These are phyloP conservation scores for Sparidentex hasta DNA, from an alignment of 2,797 vertebrate genomes.

Conservation along the genomic window DNA sequence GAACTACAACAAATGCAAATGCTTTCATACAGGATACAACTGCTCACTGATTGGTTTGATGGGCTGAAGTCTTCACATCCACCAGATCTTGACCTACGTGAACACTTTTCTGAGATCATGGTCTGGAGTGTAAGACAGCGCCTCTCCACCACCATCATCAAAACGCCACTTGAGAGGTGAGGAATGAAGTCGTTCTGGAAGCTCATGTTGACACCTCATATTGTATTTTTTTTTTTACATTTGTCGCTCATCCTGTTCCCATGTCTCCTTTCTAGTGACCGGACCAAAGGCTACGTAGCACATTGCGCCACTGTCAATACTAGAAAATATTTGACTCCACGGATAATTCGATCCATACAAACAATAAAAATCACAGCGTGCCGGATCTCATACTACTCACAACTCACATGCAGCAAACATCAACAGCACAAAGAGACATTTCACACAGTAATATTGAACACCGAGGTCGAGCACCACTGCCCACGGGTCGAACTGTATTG, in stretches of 20 bases:
- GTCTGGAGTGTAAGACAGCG: not conserved
- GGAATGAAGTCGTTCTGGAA: not conserved
- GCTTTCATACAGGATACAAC: no score
- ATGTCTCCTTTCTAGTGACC: no score
- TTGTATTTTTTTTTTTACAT: not conserved
- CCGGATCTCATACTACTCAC: constrained; percentile 9
- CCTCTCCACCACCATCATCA: not conserved
- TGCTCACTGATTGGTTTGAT: not conserved
- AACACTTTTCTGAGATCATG: not conserved
- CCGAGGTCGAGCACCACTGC: not conserved
- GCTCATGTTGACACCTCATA: not conserved
- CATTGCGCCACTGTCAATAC: no score
- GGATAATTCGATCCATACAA: not conserved
- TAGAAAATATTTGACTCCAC: not conserved
- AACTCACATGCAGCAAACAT: not conserved
- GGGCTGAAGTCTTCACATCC: not conserved
- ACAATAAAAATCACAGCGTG: not conserved
- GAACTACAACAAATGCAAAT: no score
- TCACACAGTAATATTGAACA: not conserved
- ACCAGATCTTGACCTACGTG: not conserved
- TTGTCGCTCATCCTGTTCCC: no score
- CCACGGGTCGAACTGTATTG: constrained; percentile 8
- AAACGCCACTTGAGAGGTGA: not conserved
- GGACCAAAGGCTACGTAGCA: not conserved
- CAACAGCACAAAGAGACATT: constrained; percentile 16